These are phyloP conservation scores for Tetropium fuscum DNA, from an alignment of 2,888 invertebrate species.

Conservation along the genomic window DNA sequence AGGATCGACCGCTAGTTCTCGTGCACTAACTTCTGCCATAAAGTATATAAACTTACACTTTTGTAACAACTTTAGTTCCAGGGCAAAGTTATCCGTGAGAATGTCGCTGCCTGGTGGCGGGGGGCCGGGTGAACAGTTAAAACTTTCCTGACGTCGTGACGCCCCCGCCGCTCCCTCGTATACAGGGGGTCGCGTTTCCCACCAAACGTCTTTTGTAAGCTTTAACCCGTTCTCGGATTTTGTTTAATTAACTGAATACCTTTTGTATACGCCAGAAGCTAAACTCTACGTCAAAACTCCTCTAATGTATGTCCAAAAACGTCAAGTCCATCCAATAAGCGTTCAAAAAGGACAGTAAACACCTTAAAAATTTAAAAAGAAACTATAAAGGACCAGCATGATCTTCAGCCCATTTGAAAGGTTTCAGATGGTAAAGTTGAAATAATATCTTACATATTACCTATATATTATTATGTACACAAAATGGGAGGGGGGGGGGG, in stretches of 20 bases:
- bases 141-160: slow-evolving; percentile 57
- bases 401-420: too few species aligned
- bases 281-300: too few species aligned
- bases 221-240: slow-evolving; percentile 58
- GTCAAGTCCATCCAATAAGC: too few species aligned
- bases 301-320: too few species aligned
- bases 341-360: too few species aligned
- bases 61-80: slow-evolving; percentile 66
- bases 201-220: slow-evolving; percentile 45
- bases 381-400: too few species aligned
- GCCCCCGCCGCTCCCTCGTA: slow-evolving; percentile 10
- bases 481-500: too few species aligned
- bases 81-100: slow-evolving; percentile 61
- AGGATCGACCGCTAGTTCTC: slow-evolving; percentile 51
- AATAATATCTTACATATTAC: too few species aligned
- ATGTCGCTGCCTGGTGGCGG: slow-evolving; percentile 47
- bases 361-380: too few species aligned
- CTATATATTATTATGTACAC: too few species aligned
- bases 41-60: slow-evolving; percentile 68
- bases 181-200: slow-evolving; percentile 51
- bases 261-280: too few species aligned
- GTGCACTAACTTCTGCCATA: slow-evolving; percentile 67
- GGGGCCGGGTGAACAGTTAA: slow-evolving; percentile 59
- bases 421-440: too few species aligned
- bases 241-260: slow-evolving; percentile 60